A percentile compares a stretch with the other conserved stretches of the same genome.
Conservation (phyloP, 2,797 vertebrate species). For the Falco naumanni region DNA sequence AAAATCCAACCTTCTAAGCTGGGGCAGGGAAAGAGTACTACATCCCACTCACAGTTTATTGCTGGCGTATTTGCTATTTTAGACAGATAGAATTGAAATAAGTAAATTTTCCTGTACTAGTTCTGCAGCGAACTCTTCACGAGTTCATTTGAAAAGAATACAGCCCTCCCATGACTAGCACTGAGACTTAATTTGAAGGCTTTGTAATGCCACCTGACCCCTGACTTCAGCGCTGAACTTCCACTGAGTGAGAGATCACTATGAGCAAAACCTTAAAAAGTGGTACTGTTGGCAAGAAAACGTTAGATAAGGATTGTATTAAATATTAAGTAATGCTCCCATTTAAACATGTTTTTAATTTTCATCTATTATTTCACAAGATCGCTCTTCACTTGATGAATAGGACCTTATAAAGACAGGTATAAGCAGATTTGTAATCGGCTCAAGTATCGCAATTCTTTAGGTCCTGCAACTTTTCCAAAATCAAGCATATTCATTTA, state of each 20-base stretch:
- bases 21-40: background rate
- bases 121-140: background rate
- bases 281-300: background rate
- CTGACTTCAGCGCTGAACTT: background rate
- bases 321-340: background rate
- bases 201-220: background rate
- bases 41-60: background rate
- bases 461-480: background rate
- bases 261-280: background rate
- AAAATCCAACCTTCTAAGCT: background rate
- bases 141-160: background rate
- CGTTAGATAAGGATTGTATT: background rate
- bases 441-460: background rate
- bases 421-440: background rate
- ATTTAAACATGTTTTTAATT: background rate
- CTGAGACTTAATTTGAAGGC: background rate
- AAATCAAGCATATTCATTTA: background rate
- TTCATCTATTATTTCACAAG: background rate
- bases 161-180: background rate
- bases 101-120: background rate
- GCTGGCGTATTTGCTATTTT: background rate
- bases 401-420: background rate
- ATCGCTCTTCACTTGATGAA: background rate
- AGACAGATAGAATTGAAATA: background rate
- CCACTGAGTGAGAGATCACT: background rate